Percentiles rank a stretch among this genome's conserved stretches.
These are phyloP conservation scores for Brachyptera putata DNA, from an alignment of 2,888 invertebrate genomes.

Conservation along the genomic window DNA sequence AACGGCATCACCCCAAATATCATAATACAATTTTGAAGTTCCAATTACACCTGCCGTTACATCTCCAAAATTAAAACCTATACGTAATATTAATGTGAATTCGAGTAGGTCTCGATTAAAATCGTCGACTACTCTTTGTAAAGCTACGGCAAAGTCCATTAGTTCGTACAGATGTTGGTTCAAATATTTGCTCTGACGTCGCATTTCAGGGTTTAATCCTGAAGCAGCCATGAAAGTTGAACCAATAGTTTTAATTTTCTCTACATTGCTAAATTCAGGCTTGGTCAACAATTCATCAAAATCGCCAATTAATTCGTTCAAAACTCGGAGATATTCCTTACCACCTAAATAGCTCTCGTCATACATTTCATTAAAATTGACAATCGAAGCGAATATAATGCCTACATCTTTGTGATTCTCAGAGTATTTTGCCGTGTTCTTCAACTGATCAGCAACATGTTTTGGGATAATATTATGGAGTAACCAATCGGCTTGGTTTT, in stretches of 20 bases:
- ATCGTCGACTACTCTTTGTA: conserved; percentile 81
- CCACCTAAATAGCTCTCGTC: conserved; percentile 95
- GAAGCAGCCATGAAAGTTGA: conserved; percentile 98
- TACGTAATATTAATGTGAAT: conserved; percentile 79
- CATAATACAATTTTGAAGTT: conserved; percentile 91
- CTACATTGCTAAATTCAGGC: conserved; percentile 78
- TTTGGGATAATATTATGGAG: conserved; percentile 95
- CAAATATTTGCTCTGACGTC: conserved; percentile 63
- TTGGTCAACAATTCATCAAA: conserved; percentile 88
- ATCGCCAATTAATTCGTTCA: conserved; percentile 94
- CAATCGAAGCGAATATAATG: conserved; percentile 93
- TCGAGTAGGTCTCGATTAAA: conserved; percentile 88
- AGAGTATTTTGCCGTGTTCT: conserved; percentile 89
- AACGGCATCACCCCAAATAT: conserved; percentile 98
- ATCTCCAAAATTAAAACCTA: conserved; percentile 91
- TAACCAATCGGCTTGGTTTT: conserved; percentile 94
- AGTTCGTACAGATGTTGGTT: conserved; percentile 79
- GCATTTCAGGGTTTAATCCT: conserved; percentile 78
- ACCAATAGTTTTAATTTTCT: conserved; percentile 97
- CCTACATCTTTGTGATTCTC: conserved; percentile 90
- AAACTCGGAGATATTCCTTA: conserved; percentile 87
- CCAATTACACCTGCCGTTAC: conserved; percentile 96
- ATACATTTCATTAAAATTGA: conserved; percentile 97
- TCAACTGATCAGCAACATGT: conserved; percentile 89
- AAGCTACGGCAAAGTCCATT: conserved; percentile 89